phyloP scores from a whole-genome alignment of 2,113 vertebrate species.

The Mormyrus lacerda region DNA sequence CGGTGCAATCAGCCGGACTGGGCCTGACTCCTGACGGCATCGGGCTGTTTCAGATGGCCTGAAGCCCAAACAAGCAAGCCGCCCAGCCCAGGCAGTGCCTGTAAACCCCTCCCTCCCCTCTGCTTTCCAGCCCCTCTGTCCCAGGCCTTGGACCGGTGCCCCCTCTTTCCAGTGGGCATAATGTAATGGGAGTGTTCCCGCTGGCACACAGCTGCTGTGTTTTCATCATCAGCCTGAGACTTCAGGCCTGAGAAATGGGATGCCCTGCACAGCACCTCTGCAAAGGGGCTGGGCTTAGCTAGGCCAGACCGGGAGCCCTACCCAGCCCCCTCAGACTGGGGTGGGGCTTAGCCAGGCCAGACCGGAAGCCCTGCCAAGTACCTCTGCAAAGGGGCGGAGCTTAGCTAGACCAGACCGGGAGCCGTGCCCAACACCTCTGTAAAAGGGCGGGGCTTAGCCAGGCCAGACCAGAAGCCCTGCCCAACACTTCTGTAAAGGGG shows the following conservation, averaged over 20 bases:
- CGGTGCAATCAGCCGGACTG: neutral
- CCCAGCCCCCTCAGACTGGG: neutral
- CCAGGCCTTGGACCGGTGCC: neutral
- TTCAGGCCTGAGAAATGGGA: neutral
- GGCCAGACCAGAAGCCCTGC: neutral
- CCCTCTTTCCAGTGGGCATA: neutral
- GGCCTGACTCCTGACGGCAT: neutral
- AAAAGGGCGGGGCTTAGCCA: neutral
- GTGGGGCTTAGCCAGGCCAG: neutral
- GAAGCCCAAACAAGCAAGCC: conserved; percentile 6
- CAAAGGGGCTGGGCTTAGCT: neutral
- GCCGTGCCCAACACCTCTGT: neutral
- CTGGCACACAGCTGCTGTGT: neutral
- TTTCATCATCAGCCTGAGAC: neutral
- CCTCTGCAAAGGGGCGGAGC: neutral
- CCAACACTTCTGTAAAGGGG: too few relatives aligned
- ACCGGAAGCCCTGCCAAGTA: neutral
- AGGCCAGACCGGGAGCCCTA: neutral
- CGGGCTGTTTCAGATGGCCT: neutral
- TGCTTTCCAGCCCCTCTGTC: neutral
- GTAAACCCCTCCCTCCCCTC: neutral
- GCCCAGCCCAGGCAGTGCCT: neutral
- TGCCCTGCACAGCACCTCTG: neutral
- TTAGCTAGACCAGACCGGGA: neutral
- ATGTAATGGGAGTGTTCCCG: neutral